Evolutionary conservation across 2,113 vertebrate species (phyloP).

Genomic region (Antechinus stuartii): DNA sequence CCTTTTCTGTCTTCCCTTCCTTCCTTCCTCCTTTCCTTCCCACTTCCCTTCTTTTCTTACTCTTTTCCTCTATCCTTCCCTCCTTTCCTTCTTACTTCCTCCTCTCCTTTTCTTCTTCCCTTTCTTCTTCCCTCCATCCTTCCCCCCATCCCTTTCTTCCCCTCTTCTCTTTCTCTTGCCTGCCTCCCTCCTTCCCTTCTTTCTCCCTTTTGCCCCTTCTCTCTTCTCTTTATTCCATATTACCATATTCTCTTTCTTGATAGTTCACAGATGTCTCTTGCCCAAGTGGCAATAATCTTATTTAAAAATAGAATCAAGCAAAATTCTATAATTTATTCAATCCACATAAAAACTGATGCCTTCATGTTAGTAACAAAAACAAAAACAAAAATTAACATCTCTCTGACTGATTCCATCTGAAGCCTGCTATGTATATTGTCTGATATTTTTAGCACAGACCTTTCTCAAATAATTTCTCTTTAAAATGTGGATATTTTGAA

Average conservation of each 20-base stretch:
- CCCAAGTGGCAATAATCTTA: not conserved
- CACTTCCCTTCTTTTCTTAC: too few species aligned
- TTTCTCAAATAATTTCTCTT: slow-evolving; percentile 23
- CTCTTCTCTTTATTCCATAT: not conserved
- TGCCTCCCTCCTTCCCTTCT: too few species aligned
- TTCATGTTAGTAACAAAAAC: not conserved
- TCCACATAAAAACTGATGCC: slow-evolving; percentile 9
- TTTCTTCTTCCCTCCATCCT: too few species aligned
- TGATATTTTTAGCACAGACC: slow-evolving; percentile 41
- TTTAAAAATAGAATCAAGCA: slow-evolving; percentile 40
- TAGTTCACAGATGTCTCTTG: slow-evolving; percentile 8
- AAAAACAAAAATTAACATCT: not conserved
- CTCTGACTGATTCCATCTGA: slow-evolving; percentile 18
- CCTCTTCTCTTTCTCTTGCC: not conserved
- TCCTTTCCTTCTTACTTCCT: too few species aligned
- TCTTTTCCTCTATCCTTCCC: too few species aligned
- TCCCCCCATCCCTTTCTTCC: not conserved
- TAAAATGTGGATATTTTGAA: slow-evolving; percentile 13
- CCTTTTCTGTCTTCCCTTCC: not conserved
- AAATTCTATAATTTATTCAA: slow-evolving; percentile 34
- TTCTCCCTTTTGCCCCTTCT: too few species aligned
- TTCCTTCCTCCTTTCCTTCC: too few species aligned
- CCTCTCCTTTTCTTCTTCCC: too few species aligned
- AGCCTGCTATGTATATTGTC: not conserved
- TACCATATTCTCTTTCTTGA: not conserved